A percentile compares a stretch with the other conserved stretches of the same genome.
These are phyloP conservation scores for Caenorhabditis zanzibari DNA, from an alignment of 2,888 invertebrate genomes.

Conservation along the genomic window DNA sequence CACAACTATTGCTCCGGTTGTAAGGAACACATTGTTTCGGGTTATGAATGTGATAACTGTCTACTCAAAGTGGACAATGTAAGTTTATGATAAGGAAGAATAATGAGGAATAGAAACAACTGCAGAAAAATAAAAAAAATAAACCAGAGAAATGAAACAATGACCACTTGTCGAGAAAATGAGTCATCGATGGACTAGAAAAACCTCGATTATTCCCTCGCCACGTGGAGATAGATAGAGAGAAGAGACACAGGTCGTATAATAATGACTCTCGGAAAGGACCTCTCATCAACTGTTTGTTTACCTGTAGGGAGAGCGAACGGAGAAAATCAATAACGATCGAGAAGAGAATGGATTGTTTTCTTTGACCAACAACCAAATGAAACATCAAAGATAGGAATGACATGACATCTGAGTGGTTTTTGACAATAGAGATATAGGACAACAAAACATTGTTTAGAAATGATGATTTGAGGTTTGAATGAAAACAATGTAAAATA, in stretches of 20 bases:
- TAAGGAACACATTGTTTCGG: slow-evolving; percentile 66
- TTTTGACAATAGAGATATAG: no score
- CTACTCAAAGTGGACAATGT: slow-evolving; percentile 70
- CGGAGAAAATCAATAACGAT: not conserved
- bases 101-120: not conserved
- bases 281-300: not conserved
- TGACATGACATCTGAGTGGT: no score
- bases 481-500: no score
- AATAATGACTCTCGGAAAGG: not conserved
- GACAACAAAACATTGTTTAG: no score
- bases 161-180: not conserved
- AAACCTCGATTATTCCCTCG: not conserved
- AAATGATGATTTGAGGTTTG: no score
- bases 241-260: not conserved
- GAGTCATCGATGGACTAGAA: not conserved
- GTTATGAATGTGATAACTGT: slow-evolving; percentile 75
- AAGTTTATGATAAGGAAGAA: slow-evolving; percentile 8
- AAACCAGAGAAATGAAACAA: not conserved
- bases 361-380: no score
- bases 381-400: no score
- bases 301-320: not conserved
- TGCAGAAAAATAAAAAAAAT: not conserved
- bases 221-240: slow-evolving; percentile 3
- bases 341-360: no score
- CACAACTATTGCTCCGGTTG: slow-evolving; percentile 70